A percentile compares a stretch with the other conserved stretches of the same genome.
Conservation (phyloP, 2,797 vertebrate genomes). For the Sternarchorhynchus goeldii region DNA sequence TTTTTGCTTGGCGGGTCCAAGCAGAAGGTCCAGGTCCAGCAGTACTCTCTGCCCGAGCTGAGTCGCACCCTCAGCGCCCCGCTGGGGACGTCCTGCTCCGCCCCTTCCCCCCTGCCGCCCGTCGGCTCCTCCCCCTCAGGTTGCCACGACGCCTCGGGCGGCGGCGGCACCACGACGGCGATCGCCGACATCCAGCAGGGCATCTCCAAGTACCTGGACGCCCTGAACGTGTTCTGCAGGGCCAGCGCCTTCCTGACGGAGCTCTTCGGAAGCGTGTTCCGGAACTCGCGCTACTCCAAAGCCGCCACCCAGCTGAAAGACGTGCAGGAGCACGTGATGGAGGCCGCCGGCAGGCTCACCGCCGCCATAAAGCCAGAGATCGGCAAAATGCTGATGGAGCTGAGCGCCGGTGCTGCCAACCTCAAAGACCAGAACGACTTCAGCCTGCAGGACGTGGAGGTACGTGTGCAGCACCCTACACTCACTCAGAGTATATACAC, state of each 20-base stretch:
- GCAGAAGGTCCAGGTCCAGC: constrained; percentile 91
- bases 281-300: constrained; percentile 98
- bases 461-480: constrained; percentile 55
- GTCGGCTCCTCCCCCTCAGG: constrained; percentile 68
- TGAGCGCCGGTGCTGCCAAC: constrained; percentile 93
- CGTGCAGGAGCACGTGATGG: constrained; percentile 99
- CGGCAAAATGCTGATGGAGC: constrained; percentile 99
- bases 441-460: constrained; percentile 98
- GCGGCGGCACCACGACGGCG: constrained; percentile 80
- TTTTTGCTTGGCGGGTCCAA: constrained; percentile 99
- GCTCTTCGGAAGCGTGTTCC: constrained; percentile 97
- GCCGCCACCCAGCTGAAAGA: constrained; percentile 99
- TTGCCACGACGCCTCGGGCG: constrained; percentile 78
- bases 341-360: constrained; percentile 94
- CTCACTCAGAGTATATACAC: too few relatives aligned
- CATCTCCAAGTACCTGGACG: constrained; percentile 98
- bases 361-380: constrained; percentile 99
- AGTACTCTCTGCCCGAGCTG: constrained; percentile 95
- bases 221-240: constrained; percentile 96
- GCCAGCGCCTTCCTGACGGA: constrained; percentile 98
- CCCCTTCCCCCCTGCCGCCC: constrained; percentile 80
- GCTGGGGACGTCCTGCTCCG: constrained; percentile 81
- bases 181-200: constrained; percentile 99
- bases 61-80: constrained; percentile 91
- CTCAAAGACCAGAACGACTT: constrained; percentile 99